Evolutionary conservation across 1,140 invertebrate genomes (phyloP).

Genomic region (Scaptomyza graminum): DNA sequence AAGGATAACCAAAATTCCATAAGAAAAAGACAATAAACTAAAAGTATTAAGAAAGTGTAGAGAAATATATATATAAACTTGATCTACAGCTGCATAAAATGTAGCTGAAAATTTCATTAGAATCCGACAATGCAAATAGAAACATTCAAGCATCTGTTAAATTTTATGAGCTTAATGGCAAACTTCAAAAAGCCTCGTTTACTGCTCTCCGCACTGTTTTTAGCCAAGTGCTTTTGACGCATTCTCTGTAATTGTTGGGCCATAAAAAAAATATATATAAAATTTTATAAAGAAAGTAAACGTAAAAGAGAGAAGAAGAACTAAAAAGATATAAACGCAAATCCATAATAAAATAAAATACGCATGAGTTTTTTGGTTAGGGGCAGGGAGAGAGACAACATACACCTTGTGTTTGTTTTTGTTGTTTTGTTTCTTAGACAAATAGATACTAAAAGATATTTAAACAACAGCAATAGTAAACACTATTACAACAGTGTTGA

Average conservation of each 20-base stretch:
- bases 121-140: neutral
- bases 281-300: constrained; percentile 65
- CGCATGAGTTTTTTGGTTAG: constrained; percentile 14
- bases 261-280: constrained; percentile 48
- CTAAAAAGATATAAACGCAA: constrained; percentile 22
- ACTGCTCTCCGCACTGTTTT: neutral
- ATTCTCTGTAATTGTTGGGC: constrained; percentile 65
- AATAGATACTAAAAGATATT: constrained; percentile 42
- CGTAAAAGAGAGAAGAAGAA: constrained; percentile 8
- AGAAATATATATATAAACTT: no score
- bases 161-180: constrained; percentile 41
- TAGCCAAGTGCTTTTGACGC: constrained; percentile 46
- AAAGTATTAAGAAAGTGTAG: constrained; percentile 25
- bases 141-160: constrained; percentile 46
- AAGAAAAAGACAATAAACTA: no score
- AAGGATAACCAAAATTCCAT: constrained; percentile 44
- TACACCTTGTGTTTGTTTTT: neutral
- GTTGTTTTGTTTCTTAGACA: constrained; percentile 4
- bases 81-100: no score
- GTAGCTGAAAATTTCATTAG: no score
- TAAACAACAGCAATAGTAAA: constrained; percentile 29
- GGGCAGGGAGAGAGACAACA: neutral
- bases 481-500: constrained; percentile 39
- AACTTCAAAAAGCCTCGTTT: no score
- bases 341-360: constrained; percentile 41